Evolutionary conservation across 2,888 invertebrate genomes (phyloP).

Genomic region (Andricus quercusramuli): DNA sequence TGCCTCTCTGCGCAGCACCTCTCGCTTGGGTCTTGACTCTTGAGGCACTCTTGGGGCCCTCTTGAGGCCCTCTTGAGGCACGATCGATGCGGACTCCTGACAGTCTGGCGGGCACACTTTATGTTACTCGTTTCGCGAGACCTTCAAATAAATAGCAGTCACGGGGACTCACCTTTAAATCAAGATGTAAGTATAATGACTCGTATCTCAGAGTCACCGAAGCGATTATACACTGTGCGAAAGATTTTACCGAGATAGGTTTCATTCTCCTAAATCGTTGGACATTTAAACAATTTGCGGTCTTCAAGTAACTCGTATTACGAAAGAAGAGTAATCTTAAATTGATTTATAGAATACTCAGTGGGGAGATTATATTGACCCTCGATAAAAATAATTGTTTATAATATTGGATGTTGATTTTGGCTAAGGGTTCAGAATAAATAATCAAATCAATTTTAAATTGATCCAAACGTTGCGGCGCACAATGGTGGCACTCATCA

Average conservation of each 20-base stretch:
- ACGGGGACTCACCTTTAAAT: constrained; percentile 32
- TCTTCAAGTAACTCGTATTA: neutral
- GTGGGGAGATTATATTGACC: no score
- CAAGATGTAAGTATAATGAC: constrained; percentile 42
- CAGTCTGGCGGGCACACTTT: constrained; percentile 39
- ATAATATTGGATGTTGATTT: no score
- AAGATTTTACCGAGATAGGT: constrained; percentile 30
- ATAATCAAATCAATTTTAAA: no score
- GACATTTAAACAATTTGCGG: constrained; percentile 10
- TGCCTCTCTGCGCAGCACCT: constrained; percentile 9
- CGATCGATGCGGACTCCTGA: constrained; percentile 31
- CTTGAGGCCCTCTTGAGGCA: constrained; percentile 8
- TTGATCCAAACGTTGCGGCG: no score
- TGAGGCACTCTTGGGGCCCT: constrained; percentile 7
- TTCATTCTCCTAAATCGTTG: constrained; percentile 31
- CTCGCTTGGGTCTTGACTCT: constrained; percentile 18
- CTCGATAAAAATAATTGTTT: no score
- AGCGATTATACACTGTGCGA: constrained; percentile 36
- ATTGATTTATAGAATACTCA: no score
- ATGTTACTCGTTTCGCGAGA: constrained; percentile 39
- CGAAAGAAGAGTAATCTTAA: neutral
- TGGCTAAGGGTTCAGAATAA: no score
- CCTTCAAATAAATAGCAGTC: constrained; percentile 42
- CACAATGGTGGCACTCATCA: no score
- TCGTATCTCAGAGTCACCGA: constrained; percentile 18